Base-by-base conservation (phyloP, 2,113 vertebrate species). In the Brachyistius frenatus region DNA sequence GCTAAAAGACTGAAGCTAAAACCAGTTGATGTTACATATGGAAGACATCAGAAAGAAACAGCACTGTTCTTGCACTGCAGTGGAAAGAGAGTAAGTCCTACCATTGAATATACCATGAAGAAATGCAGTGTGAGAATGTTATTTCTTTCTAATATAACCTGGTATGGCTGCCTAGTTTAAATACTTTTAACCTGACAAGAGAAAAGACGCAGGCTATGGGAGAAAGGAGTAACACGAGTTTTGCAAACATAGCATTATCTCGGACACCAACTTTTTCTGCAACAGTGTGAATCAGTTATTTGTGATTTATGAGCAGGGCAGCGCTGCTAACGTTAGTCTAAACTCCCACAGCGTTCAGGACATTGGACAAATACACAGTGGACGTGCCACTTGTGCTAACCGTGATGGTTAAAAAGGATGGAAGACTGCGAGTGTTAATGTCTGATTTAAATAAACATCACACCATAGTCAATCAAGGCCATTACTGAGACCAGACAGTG, bases 371-470 rank as follows among this genome's bases (percentile, higher is more conserved):
- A 15, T 44, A 41, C 14, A 14, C 47, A 62, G 47, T 47, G 15
- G 16, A 64, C 16, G 33, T 46, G 2, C 14, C 33, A 3, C 3
- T 46, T 5, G 44, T 62, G 2, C 14, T 66, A 2, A 47, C 44
- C 5, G 44, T 72, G 41, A 47, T 69, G 49, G 70, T 39, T 41
- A 16, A 7, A 36, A 33, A 56, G 7, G 46, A 50, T 30, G 33
- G 39, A 65, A 41, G 6, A 9, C 7, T 2, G 0, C 30, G 5
- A 58, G 23, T 23, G 23, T 23, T 23, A 23, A 60, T 23, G 39
- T 67, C 37, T 53, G 10, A 64, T 62, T 56, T 60, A 58, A 73
- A 73, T 64, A 10, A 56, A 23, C 58, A 36, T 46, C 32, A 46
- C 31, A 13, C 5, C 35, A 35, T 50, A 32, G 14, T 68, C 32